Base-by-base conservation (phyloP, 1,140 invertebrate species). In the Eriocheir sinensis region DNA sequence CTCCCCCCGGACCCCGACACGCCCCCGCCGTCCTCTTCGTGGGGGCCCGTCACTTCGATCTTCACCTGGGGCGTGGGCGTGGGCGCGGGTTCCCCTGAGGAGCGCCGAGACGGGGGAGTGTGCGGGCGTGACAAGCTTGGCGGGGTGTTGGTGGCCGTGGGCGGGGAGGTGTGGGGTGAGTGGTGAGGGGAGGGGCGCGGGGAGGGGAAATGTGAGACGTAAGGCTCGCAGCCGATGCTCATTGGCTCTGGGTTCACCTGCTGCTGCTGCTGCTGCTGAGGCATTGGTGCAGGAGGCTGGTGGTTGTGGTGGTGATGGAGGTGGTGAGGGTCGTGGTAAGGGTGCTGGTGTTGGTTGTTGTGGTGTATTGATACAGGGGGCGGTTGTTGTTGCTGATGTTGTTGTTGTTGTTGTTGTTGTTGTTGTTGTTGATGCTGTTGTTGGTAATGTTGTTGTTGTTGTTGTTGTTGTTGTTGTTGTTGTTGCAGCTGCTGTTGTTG, bases 81-180 rank as follows among this genome's bases (percentile, higher is more conserved):
- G 93, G 96, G 95, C 96, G 96, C 60, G 96, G 97, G 96, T 94
- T 96, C 96, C 15, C 96, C 96, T 27, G 97, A 60, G 96, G 96
- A 86, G 96, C 96, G 96, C 6, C 96, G 96, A 96, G 96, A 97
- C 95, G 92, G 96, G 96, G 94, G 96, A 96, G 88, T 91, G n/a
- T 97, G 79, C 96, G 96, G 83, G 96, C 96, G 96, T 27, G 96
- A 96, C 96, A 96, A 97, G 94, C 91, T 96, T 96, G 93, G 96
- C 96, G 89, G 96, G 92, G 30, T 96, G 96, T 53, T 89, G 96
- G 44, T 96, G 95, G 89, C 96, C 96, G 79, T 96, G 96, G 91
- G 8, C n/a, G n/a, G 96, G 93, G 96, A 96, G 96, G 12, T 93
- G 93, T 98, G 97, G 40, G 91, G 97, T 97, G 96, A 97, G 97